Evolutionary conservation across 2,113 vertebrate genomes (phyloP), one percentile per base, ranked within the genome.

Genomic region (Chlamydotis undulata): DNA sequence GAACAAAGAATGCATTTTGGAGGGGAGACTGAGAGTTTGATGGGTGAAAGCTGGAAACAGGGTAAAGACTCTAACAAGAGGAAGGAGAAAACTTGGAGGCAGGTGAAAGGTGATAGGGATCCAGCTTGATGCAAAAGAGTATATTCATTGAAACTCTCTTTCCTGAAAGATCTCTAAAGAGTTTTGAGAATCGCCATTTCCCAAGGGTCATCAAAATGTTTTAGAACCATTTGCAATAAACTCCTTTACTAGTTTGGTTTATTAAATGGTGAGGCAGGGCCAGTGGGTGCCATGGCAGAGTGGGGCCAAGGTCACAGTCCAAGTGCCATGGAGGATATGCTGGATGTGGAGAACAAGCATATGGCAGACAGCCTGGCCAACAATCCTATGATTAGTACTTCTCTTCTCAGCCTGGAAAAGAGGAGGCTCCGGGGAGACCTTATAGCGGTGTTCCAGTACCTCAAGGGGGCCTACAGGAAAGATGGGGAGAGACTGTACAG

Each of bases 1-100:
- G 52, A 95, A 92, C 25, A 94, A 89, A 92, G 35, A 56, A 87
- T n/a, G 29, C 10, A 24, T 74, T 83, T 95, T 91, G 83, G 37
- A 92, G 83, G n/a, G 21, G 37, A 92, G 31, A 81, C 47, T 45
- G 47, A 71, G 50, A 50, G 31, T 64, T 37, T 77, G 45, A 56
- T 67, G 83, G n/a, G 25, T 50, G 23, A 91, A 88, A 50, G 47
- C 55, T 89, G 71, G 37, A 93, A 95, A 74, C 4, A 45, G 45
- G 41, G 69, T 28, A 49, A 87, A 68, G 33, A 15, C 12, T 41
- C 33, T 47, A 33, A 35, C 37, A 61, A 43, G 47, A 26, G 19
- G 45, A 91, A 70, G 41, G 45, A 89, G 60, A 92, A 93, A 92
- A 81, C 19, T 15, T 89, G 29, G 64, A 87, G 56, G 21, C 49